phyloP scores from a whole-genome alignment of 2,888 invertebrate species.

The Pollenia griseotomentosa region DNA sequence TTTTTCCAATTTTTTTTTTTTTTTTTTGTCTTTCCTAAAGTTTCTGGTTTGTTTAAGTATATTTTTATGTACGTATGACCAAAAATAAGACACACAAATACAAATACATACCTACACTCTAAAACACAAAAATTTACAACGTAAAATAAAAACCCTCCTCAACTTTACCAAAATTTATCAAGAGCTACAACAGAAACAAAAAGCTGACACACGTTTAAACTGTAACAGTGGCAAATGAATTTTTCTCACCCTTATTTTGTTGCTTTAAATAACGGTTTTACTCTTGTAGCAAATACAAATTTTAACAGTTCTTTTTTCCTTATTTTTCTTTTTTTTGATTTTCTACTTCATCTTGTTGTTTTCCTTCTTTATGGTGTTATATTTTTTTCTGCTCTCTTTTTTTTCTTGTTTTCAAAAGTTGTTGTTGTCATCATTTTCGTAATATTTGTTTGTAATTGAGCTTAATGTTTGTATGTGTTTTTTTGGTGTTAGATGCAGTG shows the following conservation, averaged over 20 bases:
- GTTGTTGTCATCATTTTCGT: conserved; percentile 35
- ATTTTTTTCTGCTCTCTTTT: conserved; percentile 38
- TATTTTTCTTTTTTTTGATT: conserved; percentile 23
- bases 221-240: background rate
- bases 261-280: conserved; percentile 14
- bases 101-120: background rate
- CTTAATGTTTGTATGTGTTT: background rate
- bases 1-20: conserved; percentile 40
- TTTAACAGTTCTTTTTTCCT: conserved; percentile 44
- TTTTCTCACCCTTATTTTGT: conserved; percentile 57
- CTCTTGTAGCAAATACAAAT: conserved; percentile 44
- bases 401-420: conserved; percentile 8
- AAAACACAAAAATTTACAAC: conserved; percentile 51
- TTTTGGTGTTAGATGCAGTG: background rate
- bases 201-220: background rate
- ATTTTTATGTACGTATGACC: background rate
- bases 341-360: conserved; percentile 20
- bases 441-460: background rate
- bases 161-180: conserved; percentile 39
- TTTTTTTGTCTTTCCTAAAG: conserved; percentile 16
- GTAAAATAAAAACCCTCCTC: conserved; percentile 26
- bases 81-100: background rate
- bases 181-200: conserved; percentile 44
- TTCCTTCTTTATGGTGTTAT: conserved; percentile 42
- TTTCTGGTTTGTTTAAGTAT: conserved; percentile 12